Evolutionary conservation across 2,113 vertebrate genomes (phyloP), one percentile per base, ranked within the genome.

Genomic region (Condylura cristata): DNA sequence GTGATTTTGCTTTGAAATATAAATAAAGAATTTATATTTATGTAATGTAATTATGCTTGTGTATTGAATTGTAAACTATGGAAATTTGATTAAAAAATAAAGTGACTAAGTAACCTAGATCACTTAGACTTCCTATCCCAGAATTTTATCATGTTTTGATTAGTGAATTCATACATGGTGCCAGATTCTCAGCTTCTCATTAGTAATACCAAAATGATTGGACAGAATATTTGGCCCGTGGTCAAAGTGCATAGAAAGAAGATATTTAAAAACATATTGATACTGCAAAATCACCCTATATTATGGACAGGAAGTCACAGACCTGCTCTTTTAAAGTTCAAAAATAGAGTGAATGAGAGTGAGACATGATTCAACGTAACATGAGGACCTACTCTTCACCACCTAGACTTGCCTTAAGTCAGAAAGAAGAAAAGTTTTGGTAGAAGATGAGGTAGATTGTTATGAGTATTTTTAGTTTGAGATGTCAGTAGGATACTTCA

Each of bases 381-480:
- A 70, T 28, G 0, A 88, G 86, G 7, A 48, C 17, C 41, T 3
- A 46, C 28, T 86, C 17, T 75, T 84, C 93, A 91, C 41, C 83
- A 86, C 56, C 9, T 7, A 81, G 46, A 91, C 86, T 66, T 41
- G 3, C 11, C 26, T 8, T 85, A 60, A 80, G 7, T 51, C 37
- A 71, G 13, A 82, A 60, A 60, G 28, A 75, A 41, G 20, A 78
- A 14, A 68, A 26, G 1, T 86, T 94, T 80, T 41, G 53, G 13
- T 18, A 84, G 81, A 70, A 85, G 71, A 89, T n/a, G 18, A 89
- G 5, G 6, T 28, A 32, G 12, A 39, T 89, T 68, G 4, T 39
- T 93, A 78, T 18, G 78, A 14, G 65, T 39, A 94, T 63, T 88
- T 92, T 79, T 39, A 60, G 26, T 34, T 53, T 71, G 44, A 86